These are phyloP conservation scores for Drosophila pachea DNA, from an alignment of 1,140 invertebrate species.

Conservation along the genomic window DNA sequence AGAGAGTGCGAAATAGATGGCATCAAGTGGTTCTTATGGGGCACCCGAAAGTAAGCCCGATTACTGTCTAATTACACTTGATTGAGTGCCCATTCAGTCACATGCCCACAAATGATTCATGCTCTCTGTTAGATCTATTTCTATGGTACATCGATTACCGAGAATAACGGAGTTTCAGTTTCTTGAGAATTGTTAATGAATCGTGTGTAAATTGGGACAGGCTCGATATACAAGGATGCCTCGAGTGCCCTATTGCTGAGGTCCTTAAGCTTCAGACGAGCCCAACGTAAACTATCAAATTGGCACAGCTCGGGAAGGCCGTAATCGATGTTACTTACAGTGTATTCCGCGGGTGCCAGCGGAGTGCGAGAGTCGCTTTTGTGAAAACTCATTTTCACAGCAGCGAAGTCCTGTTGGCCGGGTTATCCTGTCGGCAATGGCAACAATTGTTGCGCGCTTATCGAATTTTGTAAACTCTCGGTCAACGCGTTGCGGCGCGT, in stretches of 20 bases:
- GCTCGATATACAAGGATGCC: too few species aligned
- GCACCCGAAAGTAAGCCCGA: neutral
- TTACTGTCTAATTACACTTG: constrained; percentile 23
- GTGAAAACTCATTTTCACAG: constrained; percentile 75
- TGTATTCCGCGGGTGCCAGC: constrained; percentile 71
- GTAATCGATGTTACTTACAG: constrained; percentile 61
- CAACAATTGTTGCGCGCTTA: constrained; percentile 42
- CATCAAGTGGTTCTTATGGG: too few species aligned
- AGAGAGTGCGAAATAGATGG: too few species aligned
- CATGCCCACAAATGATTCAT: constrained; percentile 1
- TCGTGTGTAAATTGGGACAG: neutral
- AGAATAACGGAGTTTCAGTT: neutral
- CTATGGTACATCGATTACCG: neutral
- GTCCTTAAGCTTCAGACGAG: neutral
- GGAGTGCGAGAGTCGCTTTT: constrained; percentile 78
- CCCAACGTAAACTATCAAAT: constrained; percentile 3
- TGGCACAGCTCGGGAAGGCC: neutral
- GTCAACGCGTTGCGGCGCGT: constrained; percentile 39
- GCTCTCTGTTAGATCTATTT: neutral
- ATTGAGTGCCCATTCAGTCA: constrained; percentile 15
- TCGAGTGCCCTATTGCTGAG: neutral
- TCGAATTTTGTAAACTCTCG: constrained; percentile 39
- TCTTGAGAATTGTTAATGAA: neutral
- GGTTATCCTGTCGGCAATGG: constrained; percentile 42
- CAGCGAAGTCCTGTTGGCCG: constrained; percentile 16